phyloP scores from a whole-genome alignment of 2,797 vertebrate genomes.

The Valencia hispanica region DNA sequence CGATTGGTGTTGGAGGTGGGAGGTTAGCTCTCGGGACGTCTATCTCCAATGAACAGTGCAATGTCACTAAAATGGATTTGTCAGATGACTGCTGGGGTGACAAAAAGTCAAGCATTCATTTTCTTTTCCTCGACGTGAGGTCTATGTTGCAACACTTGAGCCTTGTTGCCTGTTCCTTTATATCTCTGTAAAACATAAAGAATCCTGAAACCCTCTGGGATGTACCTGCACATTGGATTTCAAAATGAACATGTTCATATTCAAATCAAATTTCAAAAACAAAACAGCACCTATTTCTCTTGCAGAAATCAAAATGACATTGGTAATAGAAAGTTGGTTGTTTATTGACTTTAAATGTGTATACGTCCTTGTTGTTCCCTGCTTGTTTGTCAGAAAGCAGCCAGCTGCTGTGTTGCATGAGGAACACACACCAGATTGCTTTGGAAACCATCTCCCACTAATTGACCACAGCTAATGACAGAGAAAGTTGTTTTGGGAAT shows the following conservation, averaged over 20 bases:
- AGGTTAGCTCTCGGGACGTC: conserved; percentile 47
- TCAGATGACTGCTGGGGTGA: conserved; percentile 39
- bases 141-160: conserved; percentile 7
- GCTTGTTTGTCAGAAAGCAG: conserved; percentile 49
- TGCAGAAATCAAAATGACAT: neutral
- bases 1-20: conserved; percentile 62
- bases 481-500: neutral
- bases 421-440: conserved; percentile 42
- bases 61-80: conserved; percentile 58
- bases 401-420: neutral
- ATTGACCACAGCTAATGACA: neutral
- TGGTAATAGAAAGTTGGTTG: neutral
- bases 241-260: conserved; percentile 21
- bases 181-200: conserved; percentile 9
- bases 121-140: conserved; percentile 28
- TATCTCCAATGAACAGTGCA: conserved; percentile 15
- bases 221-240: neutral
- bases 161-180: neutral
- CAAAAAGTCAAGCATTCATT: conserved; percentile 44
- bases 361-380: neutral
- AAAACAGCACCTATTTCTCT: conserved; percentile 18
- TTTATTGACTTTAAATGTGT: neutral
- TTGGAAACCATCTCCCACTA: conserved; percentile 15
- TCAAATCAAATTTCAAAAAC: conserved; percentile 17
- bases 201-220: conserved; percentile 2